These are phyloP conservation scores for Bombus difficillimus DNA, from an alignment of 1,140 invertebrate genomes.

Conservation along the genomic window DNA sequence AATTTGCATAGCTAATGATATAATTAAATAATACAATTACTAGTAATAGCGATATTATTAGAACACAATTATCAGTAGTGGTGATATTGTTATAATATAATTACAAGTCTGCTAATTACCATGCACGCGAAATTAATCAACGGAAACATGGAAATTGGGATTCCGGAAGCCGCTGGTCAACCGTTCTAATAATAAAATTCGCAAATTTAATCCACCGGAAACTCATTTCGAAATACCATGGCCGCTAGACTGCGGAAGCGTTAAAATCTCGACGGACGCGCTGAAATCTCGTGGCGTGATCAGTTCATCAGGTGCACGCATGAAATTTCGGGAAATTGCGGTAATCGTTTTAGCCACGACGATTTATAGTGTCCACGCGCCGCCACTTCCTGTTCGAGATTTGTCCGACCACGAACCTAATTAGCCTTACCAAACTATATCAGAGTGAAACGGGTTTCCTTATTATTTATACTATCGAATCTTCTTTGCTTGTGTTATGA, in stretches of 20 bases:
- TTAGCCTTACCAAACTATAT: not conserved
- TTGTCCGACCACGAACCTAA: conserved; percentile 28
- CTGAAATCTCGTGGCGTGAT: not conserved
- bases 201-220: conserved; percentile 71
- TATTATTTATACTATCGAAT: not conserved
- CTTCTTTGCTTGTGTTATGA: not conserved
- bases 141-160: conserved; percentile 21
- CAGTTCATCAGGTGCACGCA: conserved; percentile 23
- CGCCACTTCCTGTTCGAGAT: conserved; percentile 29
- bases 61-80: too few species aligned
- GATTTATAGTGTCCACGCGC: conserved; percentile 33
- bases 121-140: not conserved
- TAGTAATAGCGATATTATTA: too few species aligned
- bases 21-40: too few species aligned
- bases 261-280: conserved; percentile 19
- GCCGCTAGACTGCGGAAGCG: conserved; percentile 68
- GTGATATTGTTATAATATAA: too few species aligned
- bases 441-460: not conserved
- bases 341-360: conserved; percentile 7
- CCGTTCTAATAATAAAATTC: conserved; percentile 62
- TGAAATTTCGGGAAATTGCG: not conserved
- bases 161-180: conserved; percentile 38
- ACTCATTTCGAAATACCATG: conserved; percentile 69
- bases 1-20: too few species aligned
- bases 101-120: not conserved